These are phyloP conservation scores for Drosophila pandora DNA, from an alignment of 1,140 invertebrate genomes.

Conservation along the genomic window DNA sequence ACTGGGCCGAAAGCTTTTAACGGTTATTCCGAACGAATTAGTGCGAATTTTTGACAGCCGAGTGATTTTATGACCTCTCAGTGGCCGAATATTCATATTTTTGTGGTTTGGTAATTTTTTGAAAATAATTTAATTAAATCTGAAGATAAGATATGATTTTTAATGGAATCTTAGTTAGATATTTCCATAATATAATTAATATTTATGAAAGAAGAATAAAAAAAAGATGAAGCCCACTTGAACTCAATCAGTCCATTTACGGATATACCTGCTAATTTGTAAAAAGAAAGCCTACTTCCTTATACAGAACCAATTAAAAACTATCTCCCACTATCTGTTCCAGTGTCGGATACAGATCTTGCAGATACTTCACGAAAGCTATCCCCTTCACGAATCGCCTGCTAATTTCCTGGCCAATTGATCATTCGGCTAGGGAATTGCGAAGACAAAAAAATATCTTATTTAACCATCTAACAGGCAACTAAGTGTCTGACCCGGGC, in stretches of 20 bases:
- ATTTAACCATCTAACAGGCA: constrained; percentile 47
- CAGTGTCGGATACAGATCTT: not conserved
- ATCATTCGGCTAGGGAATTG: constrained; percentile 19
- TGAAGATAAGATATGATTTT: not conserved
- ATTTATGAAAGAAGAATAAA: too few relatives aligned
- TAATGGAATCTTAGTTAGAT: too few relatives aligned
- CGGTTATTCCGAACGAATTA: constrained; percentile 68
- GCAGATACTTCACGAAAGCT: not conserved
- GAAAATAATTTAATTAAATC: constrained; percentile 6
- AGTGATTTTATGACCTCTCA: constrained; percentile 63
- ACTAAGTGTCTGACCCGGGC: constrained; percentile 51
- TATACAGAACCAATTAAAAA: constrained; percentile 19
- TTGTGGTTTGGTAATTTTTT: not conserved
- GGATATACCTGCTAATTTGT: not conserved
- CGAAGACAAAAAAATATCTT: constrained; percentile 52
- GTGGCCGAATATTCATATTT: constrained; percentile 9
- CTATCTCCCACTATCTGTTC: constrained; percentile 9
- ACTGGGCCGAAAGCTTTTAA: constrained; percentile 51
- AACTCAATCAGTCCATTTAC: not conserved
- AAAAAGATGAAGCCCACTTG: not conserved
- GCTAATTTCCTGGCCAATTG: constrained; percentile 21
- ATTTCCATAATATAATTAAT: too few relatives aligned
- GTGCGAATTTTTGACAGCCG: constrained; percentile 75
- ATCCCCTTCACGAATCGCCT: constrained; percentile 23
- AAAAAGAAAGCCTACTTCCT: not conserved